Percentiles rank a stretch among this genome's conserved stretches.
These are phyloP conservation scores for Dryoscopus gambensis DNA, from an alignment of 2,113 vertebrate genomes.

Conservation along the genomic window DNA sequence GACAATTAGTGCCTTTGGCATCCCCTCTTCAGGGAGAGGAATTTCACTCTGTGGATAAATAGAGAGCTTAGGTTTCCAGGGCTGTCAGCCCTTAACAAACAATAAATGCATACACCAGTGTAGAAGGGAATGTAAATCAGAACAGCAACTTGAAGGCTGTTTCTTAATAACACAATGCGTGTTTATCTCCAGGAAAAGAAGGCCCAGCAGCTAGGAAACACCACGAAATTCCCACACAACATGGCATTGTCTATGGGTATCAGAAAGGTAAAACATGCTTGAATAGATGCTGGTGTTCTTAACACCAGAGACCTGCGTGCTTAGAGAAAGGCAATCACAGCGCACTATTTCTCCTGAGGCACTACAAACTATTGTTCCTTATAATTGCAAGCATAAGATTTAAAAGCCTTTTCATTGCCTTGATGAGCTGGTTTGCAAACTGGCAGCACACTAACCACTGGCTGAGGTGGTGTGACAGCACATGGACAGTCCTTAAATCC, in stretches of 20 bases:
- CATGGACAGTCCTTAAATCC: neutral
- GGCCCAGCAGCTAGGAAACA: neutral
- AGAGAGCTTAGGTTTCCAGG: neutral
- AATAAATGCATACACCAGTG: neutral
- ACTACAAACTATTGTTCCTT: neutral
- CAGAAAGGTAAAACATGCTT: neutral
- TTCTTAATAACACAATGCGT: neutral
- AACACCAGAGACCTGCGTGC: neutral
- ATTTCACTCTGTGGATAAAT: neutral
- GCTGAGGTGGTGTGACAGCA: neutral
- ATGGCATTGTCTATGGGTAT: neutral
- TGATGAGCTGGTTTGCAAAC: neutral
- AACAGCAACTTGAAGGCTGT: neutral
- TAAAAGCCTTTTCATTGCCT: neutral
- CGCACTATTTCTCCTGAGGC: neutral
- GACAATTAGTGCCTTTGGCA: constrained; percentile 27
- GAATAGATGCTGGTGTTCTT: neutral
- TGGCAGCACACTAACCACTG: neutral
- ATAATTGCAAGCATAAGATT: neutral
- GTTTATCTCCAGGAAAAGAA: neutral
- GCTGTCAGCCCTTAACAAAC: neutral
- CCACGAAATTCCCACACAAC: neutral
- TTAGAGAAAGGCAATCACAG: neutral
- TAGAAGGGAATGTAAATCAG: constrained; percentile 29
- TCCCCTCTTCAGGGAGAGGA: neutral